Evolutionary conservation across 2,797 vertebrate genomes (phyloP).

Genomic region (Geotria australis): DNA sequence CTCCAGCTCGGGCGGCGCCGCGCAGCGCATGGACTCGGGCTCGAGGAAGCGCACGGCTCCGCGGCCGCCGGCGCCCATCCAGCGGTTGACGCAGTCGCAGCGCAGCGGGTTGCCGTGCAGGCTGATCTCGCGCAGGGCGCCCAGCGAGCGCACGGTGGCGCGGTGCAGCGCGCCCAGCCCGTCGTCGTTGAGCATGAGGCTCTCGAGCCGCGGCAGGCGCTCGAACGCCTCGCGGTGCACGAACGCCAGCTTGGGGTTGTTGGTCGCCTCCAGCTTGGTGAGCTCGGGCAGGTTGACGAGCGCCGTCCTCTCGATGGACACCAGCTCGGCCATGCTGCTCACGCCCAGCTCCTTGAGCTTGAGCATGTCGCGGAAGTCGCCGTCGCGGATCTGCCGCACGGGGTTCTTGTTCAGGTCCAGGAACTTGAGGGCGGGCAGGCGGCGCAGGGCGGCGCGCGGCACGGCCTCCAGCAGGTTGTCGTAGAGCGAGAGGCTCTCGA

Average conservation of each 20-base stretch:
- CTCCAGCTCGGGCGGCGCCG: constrained; percentile 57
- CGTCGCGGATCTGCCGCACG: constrained; percentile 40
- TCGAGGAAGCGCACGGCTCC: constrained; percentile 54
- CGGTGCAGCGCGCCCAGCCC: constrained; percentile 63
- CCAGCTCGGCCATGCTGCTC: constrained; percentile 83
- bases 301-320: constrained; percentile 67
- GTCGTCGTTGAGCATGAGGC: constrained; percentile 91
- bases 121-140: constrained; percentile 70
- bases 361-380: constrained; percentile 62
- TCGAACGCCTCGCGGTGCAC: constrained; percentile 67
- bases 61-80: constrained; percentile 33
- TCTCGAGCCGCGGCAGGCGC: constrained; percentile 50
- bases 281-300: constrained; percentile 75
- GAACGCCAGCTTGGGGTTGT: constrained; percentile 73
- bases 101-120: constrained; percentile 79
- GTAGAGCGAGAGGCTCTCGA: constrained; percentile 88
- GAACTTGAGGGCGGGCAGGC: constrained; percentile 61
- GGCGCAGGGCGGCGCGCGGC: constrained; percentile 40
- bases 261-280: constrained; percentile 82
- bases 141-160: constrained; percentile 45
- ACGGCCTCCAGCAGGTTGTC: constrained; percentile 51
- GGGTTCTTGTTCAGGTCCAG: constrained; percentile 88
- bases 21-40: constrained; percentile 62
- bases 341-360: constrained; percentile 83
- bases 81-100: constrained; percentile 81